phyloP scores from a whole-genome alignment of 1,140 invertebrate species.

The Euwallacea similis region DNA sequence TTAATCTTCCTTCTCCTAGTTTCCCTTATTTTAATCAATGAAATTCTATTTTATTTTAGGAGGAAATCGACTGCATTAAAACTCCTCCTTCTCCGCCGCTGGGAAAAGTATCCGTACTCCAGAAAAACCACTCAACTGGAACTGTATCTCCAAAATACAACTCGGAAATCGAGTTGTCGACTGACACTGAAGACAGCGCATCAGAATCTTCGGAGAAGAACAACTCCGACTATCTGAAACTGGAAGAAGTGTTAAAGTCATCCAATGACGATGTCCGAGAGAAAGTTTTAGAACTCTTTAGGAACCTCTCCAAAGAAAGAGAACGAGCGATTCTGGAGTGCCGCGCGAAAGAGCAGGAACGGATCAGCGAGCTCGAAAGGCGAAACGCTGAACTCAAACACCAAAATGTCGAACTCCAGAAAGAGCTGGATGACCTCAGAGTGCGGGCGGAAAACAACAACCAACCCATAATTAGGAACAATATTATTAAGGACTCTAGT shows the following conservation, averaged over 20 bases:
- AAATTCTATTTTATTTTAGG: constrained; percentile 8
- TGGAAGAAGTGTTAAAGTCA: constrained; percentile 45
- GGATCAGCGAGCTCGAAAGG: constrained; percentile 43
- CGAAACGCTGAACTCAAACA: constrained; percentile 39
- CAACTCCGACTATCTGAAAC: constrained; percentile 39
- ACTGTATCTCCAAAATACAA: constrained; percentile 46
- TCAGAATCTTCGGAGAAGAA: constrained; percentile 49
- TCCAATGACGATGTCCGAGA: constrained; percentile 39
- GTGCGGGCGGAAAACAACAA: constrained; percentile 20
- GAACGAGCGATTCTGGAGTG: constrained; percentile 42
- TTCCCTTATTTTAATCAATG: not conserved
- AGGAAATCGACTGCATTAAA: constrained; percentile 17
- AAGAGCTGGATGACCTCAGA: constrained; percentile 26
- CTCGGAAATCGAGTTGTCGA: constrained; percentile 65
- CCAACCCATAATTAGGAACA: constrained; percentile 18
- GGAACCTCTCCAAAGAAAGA: constrained; percentile 42
- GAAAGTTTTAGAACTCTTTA: constrained; percentile 45
- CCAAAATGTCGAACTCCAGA: constrained; percentile 25
- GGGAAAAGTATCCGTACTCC: constrained; percentile 46
- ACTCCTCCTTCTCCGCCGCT: constrained; percentile 14
- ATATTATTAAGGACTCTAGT: constrained; percentile 24
- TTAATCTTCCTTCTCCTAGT: not conserved
- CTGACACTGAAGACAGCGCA: constrained; percentile 61
- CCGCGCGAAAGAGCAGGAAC: constrained; percentile 44
- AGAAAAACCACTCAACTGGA: constrained; percentile 34